Evolutionary conservation across 37 sponge, comb jelly and placozoan species (phyloP).

Genomic region (Cliona cf. orientalis): DNA sequence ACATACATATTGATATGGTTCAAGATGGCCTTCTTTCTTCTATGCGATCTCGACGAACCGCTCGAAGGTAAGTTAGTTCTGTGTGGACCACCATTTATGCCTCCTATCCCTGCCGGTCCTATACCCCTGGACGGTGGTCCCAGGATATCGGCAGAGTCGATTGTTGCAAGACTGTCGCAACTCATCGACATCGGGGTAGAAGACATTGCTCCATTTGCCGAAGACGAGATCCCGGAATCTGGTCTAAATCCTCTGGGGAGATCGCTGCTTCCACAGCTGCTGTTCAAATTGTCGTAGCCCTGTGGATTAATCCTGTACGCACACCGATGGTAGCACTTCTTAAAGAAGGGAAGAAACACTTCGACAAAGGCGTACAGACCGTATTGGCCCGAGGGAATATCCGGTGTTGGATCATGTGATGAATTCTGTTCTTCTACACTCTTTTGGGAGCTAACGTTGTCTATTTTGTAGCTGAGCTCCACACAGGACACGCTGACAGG

Average conservation of each 20-base stretch:
- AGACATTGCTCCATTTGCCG: background rate
- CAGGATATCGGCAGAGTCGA: too few relatives aligned
- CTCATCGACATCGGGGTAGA: background rate
- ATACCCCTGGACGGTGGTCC: background rate
- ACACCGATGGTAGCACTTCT: background rate
- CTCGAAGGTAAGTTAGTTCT: too few relatives aligned
- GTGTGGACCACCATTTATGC: too few relatives aligned
- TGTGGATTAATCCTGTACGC: background rate
- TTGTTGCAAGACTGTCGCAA: background rate
- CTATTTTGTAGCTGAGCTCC: slow-evolving; percentile 41
- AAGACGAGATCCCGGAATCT: slow-evolving; percentile 35
- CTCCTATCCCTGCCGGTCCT: too few relatives aligned
- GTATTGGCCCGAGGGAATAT: background rate
- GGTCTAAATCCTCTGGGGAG: background rate
- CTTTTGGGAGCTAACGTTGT: background rate
- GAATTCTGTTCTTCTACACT: background rate
- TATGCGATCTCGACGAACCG: background rate
- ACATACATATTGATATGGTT: slow-evolving; percentile 75
- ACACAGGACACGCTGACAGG: slow-evolving; percentile 49
- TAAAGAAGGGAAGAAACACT: slow-evolving; percentile 23
- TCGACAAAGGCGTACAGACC: background rate
- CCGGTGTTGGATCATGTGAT: background rate
- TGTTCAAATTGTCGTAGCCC: background rate
- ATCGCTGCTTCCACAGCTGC: background rate
- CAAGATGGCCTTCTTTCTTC: slow-evolving; percentile 48